Base-by-base conservation (phyloP, 2,888 invertebrate species). In the Carcina quercana region DNA sequence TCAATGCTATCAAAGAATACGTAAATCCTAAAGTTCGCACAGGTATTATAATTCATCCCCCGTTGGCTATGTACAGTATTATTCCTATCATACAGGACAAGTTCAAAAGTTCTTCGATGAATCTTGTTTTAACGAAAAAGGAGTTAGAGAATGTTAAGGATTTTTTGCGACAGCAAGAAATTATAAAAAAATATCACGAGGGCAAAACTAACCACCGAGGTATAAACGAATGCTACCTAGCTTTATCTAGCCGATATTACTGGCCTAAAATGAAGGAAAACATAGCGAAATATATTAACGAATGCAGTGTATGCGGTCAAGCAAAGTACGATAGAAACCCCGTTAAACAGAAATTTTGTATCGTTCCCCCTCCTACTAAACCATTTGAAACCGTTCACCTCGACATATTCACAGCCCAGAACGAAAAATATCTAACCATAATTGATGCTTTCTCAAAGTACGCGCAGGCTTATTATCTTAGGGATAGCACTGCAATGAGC, bases 351-450 rank as follows among this genome's bases (percentile, higher is more conserved):
- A 26, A 35, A 26, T 39, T 40, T 28, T 20, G 31, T 5, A 13
- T 45, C n/a, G 42, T 45, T n/a, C 40, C 40, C 5, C 35, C 44
- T 5, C 25, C 40, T 2, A 32, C 33, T 4, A 41, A 36, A 24
- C 43, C 43, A 1, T 44, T 47, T 20, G 39, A 49, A 25, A 31
- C 44, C 5, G 15, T 45, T 8, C 42, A 49, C 14, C 6, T 44
- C 5, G 43, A 44, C 22, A 14, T 30, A 15, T 31, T 34, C 11
- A 19, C 37, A n/a, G 28, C 25, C 1, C 31, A 38, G 24, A 22
- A 15, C 11, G 32, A 38, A 29, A 35, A 35, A n/a, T 38, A 14
- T 20, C 6, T 38, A 25, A 38, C 38, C 1, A 10, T 35, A 2
- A 12, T 40, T 1, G 36, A 37, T n/a, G 25, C 27, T 3, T 40